Evolutionary conservation across 2,888 invertebrate genomes (phyloP), one percentile per base, ranked within the genome.

Genomic region (Nomada flava): DNA sequence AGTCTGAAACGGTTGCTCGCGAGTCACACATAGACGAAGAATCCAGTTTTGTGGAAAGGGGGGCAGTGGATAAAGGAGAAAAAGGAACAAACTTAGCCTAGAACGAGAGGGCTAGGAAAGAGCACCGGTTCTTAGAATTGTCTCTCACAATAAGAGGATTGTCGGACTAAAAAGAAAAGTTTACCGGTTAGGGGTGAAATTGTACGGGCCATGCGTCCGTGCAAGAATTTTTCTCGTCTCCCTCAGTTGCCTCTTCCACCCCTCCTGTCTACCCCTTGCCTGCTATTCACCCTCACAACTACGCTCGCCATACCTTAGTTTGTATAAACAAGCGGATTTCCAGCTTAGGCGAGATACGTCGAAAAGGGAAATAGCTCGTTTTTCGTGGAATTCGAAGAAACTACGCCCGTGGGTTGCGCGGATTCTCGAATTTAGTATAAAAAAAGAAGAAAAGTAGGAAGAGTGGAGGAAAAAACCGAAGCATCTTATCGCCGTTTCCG

Each of bases 311-410:
- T 80, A 78, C 87, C 85, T 89, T 89, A 89, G 91, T 90, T 91
- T 91, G 90, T 91, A 92, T 91, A 92, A 92, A 91, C 91, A 92
- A 92, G 91, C 90, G 90, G 91, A 92, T 92, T 92, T 90, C 88
- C 76, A 85, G 90, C 90, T 91, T 89, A 90, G 88, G 86, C 87
- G 86, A 86, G 89, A 89, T 89, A 90, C 84, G 87, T 85, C 87
- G 86, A 88, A 90, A 78, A 82, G 77, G 75, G 81, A 79, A 72
- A 80, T 69, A 57, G 74, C 67, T 79, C 71, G 76, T 74, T 79
- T 71, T 76, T 79, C 74, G 71, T 70, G 78, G 79, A 79, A 79
- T 83, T 59, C 74, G 74, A 69, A 65, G 75, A 71, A 85, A 85
- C 73, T 80, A 70, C 69, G 63, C 13, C 9, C n/a, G 64, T 44